Base-by-base conservation (phyloP, 2,888 invertebrate species). In the Xanthia togata region DNA sequence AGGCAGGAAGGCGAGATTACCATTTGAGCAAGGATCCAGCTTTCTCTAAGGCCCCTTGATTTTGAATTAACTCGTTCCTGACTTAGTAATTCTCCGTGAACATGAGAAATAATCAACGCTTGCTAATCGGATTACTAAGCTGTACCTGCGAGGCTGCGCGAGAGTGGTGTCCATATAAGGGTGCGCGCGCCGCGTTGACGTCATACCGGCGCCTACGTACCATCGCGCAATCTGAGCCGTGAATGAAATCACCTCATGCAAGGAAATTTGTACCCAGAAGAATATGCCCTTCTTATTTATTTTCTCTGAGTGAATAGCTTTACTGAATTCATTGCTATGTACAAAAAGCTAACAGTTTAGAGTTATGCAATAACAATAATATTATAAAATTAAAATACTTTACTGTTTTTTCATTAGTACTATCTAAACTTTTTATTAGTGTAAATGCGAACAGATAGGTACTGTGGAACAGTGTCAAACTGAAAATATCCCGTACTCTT, bases 141-240 rank as follows among this genome's bases (percentile, higher is more conserved):
- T 72, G 57, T 75, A 57, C n/a, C 75, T 63, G 73, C 78, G 69
- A 81, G 74, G 78, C 73, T 85, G 79, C 71, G 84, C 87, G 79
- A 81, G 79, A 79, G 74, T 81, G 55, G 62, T 74, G 57, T 70
- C 92, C 92, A 71, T 91, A 90, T 87, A 90, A 87, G 90, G 92
- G 89, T 73, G 70, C 75, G 76, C 62, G 83, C 76, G 82, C 75
- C 67, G 76, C 64, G 76, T 69, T 92, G 90, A 92, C 93, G 93
- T 92, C 92, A 50, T 23, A 92, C 65, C 77, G 38, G n/a, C n/a
- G 85, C 92, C 92, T 83, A 91, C 92, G 87, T 90, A 77, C 62
- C 63, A 35, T 31, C 62, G 70, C 62, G 70, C 70, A 74, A 71
- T 73, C 76, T 63, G 73, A 73, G 70, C 79, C 73, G 73, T 89